Percentiles rank a stretch among this genome's conserved stretches.
phyloP scores from a whole-genome alignment of 2,113 vertebrate genomes.

The Physeter macrocephalus region DNA sequence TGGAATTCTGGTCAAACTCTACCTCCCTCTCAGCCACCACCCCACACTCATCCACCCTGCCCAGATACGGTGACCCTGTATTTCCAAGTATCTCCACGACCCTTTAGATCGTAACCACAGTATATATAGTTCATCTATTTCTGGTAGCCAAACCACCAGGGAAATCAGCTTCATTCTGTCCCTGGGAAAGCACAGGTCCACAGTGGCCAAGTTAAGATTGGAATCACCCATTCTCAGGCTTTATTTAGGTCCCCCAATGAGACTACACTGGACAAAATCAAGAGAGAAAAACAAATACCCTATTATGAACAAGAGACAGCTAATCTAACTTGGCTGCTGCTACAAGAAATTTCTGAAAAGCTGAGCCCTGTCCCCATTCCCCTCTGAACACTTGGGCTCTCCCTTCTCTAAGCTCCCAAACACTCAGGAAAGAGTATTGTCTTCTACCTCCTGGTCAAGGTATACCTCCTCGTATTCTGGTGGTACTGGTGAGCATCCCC shows the following conservation, averaged over 20 bases:
- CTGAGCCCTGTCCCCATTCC: not conserved
- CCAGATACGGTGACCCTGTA: not conserved
- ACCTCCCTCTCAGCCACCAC: not conserved
- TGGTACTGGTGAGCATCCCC: not conserved
- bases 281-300: not conserved
- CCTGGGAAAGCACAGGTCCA: not conserved
- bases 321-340: not conserved
- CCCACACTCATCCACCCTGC: not conserved
- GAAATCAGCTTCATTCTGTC: not conserved
- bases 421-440: not conserved
- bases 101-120: not conserved
- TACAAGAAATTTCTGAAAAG: not conserved
- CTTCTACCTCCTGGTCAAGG: not conserved
- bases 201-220: not conserved
- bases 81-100: not conserved
- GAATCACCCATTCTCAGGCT: not conserved
- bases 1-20: not conserved
- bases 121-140: not conserved
- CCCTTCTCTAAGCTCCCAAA: not conserved
- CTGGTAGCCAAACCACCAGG: not conserved
- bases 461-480: not conserved
- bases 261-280: not conserved
- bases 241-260: not conserved
- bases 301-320: not conserved
- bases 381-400: not conserved